Conservation (phyloP, 2,113 vertebrate species). For the Sardina pilchardus region DNA sequence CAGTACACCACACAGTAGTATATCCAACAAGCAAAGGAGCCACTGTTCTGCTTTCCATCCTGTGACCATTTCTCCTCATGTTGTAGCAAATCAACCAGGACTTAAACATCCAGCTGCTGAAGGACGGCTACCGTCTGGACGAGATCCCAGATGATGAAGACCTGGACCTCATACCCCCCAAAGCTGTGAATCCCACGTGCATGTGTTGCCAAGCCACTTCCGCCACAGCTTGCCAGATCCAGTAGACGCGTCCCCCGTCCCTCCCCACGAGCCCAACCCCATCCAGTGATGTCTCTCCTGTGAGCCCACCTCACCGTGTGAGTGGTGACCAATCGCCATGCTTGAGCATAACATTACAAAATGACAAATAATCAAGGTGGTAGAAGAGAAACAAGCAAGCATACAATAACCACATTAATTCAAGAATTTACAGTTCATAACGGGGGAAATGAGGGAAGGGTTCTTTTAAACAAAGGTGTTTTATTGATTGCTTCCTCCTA, state of each 20-base stretch:
- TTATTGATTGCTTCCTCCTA: conserved; percentile 95
- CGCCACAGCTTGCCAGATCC: conserved; percentile 96
- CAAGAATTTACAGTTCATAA: conserved; percentile 39
- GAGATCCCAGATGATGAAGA: conserved; percentile 97
- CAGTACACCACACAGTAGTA: not conserved
- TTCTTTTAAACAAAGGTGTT: conserved; percentile 27
- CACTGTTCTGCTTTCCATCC: not conserved
- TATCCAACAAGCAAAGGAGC: not conserved
- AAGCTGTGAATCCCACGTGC: conserved; percentile 97
- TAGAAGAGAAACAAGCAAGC: conserved; percentile 26
- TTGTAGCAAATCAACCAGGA: conserved; percentile 99
- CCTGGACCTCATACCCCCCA: conserved; percentile 95
- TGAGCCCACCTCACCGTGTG: conserved; percentile 53
- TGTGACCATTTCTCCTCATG: conserved; percentile 32
- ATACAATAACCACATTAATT: conserved; percentile 28
- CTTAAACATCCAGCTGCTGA: conserved; percentile 98
- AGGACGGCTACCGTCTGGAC: conserved; percentile 96
- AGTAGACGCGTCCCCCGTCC: conserved; percentile 75
- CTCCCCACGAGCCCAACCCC: conserved; percentile 18
- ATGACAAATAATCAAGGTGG: conserved; percentile 48
- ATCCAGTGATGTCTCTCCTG: conserved; percentile 39
- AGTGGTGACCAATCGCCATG: conserved; percentile 51
- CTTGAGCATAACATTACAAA: conserved; percentile 50
- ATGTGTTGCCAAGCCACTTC: conserved; percentile 99
- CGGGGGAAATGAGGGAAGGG: conserved; percentile 47